phyloP scores from a whole-genome alignment of 1,140 invertebrate genomes.

The Bombus sibiricus region DNA sequence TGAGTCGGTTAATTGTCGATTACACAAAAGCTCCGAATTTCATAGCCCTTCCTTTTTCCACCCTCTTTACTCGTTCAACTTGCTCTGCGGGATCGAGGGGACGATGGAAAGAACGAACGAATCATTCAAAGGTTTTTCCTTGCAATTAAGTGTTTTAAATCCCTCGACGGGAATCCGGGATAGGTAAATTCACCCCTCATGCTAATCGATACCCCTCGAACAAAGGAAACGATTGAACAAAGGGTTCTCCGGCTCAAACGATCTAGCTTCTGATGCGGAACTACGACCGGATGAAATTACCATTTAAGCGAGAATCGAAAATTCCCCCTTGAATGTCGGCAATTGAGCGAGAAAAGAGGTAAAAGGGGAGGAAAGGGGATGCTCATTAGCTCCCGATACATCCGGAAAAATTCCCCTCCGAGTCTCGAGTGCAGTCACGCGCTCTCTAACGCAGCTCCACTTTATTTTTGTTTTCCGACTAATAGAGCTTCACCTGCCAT shows the following conservation, averaged over 20 bases:
- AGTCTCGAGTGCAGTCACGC: background rate
- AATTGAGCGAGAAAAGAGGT: slow-evolving; percentile 1
- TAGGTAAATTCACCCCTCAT: slow-evolving; percentile 57
- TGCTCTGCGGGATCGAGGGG: background rate
- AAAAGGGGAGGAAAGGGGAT: background rate
- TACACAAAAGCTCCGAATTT: slow-evolving; percentile 2
- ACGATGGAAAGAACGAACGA: slow-evolving; percentile 7
- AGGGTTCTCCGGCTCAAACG: slow-evolving; percentile 43
- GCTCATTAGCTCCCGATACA: slow-evolving; percentile 5
- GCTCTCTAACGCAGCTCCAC: background rate
- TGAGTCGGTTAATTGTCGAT: slow-evolving; percentile 22
- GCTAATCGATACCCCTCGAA: slow-evolving; percentile 60
- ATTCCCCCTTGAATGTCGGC: background rate
- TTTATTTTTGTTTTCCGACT: background rate
- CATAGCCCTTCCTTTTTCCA: background rate
- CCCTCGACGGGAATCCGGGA: slow-evolving; percentile 41
- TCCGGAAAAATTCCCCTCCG: background rate
- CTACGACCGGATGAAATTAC: slow-evolving; percentile 38
- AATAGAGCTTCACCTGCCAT: too few relatives aligned
- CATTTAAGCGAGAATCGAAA: slow-evolving; percentile 42
- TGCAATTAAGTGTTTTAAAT: slow-evolving; percentile 65
- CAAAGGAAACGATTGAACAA: slow-evolving; percentile 61
- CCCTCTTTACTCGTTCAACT: background rate
- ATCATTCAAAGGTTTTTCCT: slow-evolving; percentile 40
- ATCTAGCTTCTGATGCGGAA: slow-evolving; percentile 31